Conservation (phyloP, 2,113 vertebrate genomes). For the Peromyscus californicus region DNA sequence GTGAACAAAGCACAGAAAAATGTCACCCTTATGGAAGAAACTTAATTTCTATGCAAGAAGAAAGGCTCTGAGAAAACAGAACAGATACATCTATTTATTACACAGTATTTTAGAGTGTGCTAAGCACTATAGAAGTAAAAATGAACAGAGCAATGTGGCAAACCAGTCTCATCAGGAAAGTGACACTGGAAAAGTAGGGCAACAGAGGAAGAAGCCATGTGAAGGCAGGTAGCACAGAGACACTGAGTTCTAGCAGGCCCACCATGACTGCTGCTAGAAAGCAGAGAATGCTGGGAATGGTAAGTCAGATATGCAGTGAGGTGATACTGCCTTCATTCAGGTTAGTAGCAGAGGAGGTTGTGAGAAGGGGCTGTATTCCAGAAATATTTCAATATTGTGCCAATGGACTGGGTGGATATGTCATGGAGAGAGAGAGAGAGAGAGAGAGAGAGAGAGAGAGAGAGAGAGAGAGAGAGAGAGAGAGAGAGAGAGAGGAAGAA, state of each 20-base stretch:
- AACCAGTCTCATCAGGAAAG: not conserved
- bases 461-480: not conserved
- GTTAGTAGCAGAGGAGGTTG: not conserved
- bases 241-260: not conserved
- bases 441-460: not conserved
- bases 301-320: not conserved
- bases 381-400: slow-evolving; percentile 6
- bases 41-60: not conserved
- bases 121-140: not conserved
- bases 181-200: not conserved
- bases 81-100: not conserved
- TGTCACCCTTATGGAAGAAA: not conserved
- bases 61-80: not conserved
- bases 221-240: not conserved
- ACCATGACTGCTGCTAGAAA: not conserved
- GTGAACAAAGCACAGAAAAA: not conserved
- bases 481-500: not conserved
- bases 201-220: not conserved
- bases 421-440: not conserved
- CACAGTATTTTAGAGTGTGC: slow-evolving; percentile 6
- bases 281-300: not conserved
- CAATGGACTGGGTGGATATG: not conserved
- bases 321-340: not conserved
- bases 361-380: not conserved
- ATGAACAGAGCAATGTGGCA: not conserved